Percentiles rank a stretch among this genome's conserved stretches.
Conservation (phyloP, 2,888 invertebrate genomes). For the Troides helena region DNA sequence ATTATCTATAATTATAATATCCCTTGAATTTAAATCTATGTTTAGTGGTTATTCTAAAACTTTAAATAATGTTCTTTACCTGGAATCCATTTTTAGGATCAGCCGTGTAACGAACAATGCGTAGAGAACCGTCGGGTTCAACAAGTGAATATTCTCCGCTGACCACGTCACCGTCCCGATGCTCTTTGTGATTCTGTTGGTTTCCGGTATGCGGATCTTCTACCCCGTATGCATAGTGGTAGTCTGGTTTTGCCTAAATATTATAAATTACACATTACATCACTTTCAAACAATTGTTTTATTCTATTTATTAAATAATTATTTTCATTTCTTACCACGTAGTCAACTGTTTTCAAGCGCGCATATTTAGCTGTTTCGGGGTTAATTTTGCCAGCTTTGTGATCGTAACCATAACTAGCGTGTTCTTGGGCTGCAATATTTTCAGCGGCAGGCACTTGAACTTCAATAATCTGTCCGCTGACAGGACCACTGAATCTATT, state of each 20-base stretch:
- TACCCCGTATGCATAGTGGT: slow-evolving; percentile 87
- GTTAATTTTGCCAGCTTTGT: slow-evolving; percentile 66
- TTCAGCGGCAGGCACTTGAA: slow-evolving; percentile 74
- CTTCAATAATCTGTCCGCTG: slow-evolving; percentile 82
- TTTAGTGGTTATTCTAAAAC: background rate
- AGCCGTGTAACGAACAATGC: slow-evolving; percentile 87
- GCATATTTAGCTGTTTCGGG: slow-evolving; percentile 75
- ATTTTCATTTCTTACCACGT: slow-evolving; percentile 70
- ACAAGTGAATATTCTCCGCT: slow-evolving; percentile 87
- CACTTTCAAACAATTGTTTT: background rate
- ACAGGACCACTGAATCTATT: slow-evolving; percentile 88
- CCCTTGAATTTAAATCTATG: too few relatives aligned
- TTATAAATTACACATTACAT: background rate
- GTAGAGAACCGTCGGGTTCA: slow-evolving; percentile 86
- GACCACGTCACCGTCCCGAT: slow-evolving; percentile 86
- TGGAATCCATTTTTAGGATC: slow-evolving; percentile 88
- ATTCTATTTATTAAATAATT: background rate
- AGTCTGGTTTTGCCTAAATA: slow-evolving; percentile 85
- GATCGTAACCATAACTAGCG: slow-evolving; percentile 75
- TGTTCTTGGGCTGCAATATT: slow-evolving; percentile 69
- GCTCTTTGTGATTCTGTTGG: slow-evolving; percentile 86
- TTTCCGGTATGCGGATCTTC: slow-evolving; percentile 87
- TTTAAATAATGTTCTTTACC: slow-evolving; percentile 52
- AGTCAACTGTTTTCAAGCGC: slow-evolving; percentile 82
- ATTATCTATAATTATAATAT: too few relatives aligned